These are phyloP conservation scores for Ictalurus furcatus DNA, from an alignment of 2,113 vertebrate species.

Conservation along the genomic window DNA sequence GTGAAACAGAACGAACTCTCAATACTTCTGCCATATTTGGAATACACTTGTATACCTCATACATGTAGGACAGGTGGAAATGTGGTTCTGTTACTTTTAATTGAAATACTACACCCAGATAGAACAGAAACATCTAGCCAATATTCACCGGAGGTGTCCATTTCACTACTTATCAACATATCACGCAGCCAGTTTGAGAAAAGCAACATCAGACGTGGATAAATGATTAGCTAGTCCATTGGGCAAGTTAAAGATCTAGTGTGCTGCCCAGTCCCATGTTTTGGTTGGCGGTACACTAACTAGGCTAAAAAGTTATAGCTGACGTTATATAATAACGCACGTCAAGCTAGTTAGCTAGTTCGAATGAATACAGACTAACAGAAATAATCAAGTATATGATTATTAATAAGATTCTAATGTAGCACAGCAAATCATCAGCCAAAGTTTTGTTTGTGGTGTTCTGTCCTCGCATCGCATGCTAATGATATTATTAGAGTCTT, in stretches of 20 bases:
- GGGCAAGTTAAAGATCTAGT: background rate
- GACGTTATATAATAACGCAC: background rate
- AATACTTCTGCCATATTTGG: background rate
- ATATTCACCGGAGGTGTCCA: background rate
- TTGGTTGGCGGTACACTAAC: background rate
- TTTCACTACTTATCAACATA: background rate
- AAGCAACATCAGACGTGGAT: background rate
- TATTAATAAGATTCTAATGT: background rate
- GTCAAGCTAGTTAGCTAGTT: background rate
- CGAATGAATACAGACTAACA: background rate
- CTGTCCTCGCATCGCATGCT: no score
- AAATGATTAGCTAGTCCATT: background rate
- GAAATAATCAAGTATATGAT: background rate
- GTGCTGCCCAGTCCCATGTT: background rate
- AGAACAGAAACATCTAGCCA: background rate
- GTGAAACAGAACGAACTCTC: slow-evolving; percentile 27
- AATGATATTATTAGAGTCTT: background rate
- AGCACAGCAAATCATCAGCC: background rate
- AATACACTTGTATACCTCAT: background rate
- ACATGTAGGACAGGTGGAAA: background rate
- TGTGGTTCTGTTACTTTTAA: background rate
- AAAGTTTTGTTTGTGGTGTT: background rate
- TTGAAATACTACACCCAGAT: background rate
- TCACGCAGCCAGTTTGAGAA: background rate
- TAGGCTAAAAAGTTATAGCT: background rate